phyloP scores from a whole-genome alignment of 2,888 invertebrate species.

The Asteroscopus sphinx region DNA sequence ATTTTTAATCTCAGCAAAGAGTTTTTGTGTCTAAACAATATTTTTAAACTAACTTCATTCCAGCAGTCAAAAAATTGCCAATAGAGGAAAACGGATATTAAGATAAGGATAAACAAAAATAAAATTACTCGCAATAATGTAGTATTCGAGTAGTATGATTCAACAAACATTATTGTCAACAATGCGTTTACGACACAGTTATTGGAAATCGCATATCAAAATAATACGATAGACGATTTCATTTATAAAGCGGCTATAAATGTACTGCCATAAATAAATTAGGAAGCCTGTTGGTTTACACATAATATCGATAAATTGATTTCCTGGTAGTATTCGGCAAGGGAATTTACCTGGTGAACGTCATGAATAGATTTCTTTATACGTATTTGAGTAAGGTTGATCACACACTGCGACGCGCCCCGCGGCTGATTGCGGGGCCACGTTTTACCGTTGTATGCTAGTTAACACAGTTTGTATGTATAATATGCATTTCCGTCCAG shows the following conservation, averaged over 20 bases:
- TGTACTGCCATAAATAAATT: constrained; percentile 7
- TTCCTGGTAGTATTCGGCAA: constrained; percentile 23
- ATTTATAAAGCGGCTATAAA: constrained; percentile 5
- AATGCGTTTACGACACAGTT: constrained; percentile 5
- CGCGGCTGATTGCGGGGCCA: no score
- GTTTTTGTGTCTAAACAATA: no score
- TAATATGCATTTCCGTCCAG: no score
- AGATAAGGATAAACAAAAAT: background rate
- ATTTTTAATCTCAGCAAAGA: no score
- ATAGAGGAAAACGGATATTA: background rate
- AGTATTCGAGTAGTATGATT: background rate
- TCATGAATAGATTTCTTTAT: background rate
- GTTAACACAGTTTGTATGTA: no score
- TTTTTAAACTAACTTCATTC: background rate
- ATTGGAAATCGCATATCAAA: constrained; percentile 4
- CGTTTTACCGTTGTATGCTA: no score
- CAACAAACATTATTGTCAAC: background rate
- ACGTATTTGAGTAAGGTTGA: background rate
- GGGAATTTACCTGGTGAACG: constrained; percentile 20
- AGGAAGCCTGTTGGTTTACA: constrained; percentile 20
- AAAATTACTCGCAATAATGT: background rate
- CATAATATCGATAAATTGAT: constrained; percentile 38
- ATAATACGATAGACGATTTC: constrained; percentile 1
- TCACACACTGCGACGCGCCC: no score
- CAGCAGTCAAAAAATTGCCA: background rate